A percentile compares a stretch with the other conserved stretches of the same genome.
Conservation (phyloP, 2,113 vertebrate species). For the Oenanthe oenanthe region DNA sequence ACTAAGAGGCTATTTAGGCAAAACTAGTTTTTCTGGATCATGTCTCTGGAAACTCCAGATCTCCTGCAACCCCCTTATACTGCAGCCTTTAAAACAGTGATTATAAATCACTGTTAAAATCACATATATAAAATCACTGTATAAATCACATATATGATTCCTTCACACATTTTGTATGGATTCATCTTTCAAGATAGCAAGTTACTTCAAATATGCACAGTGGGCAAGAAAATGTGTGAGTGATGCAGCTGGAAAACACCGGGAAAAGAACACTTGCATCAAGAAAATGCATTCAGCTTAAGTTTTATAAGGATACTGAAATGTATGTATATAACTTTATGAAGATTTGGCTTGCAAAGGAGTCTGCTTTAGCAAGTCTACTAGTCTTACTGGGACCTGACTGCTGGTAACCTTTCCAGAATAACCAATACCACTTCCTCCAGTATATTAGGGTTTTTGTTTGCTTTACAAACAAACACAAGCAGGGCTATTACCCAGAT, state of each 20-base stretch:
- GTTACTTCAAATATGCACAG: neutral
- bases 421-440: neutral
- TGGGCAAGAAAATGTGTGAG: neutral
- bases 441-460: neutral
- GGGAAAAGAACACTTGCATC: neutral
- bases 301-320: neutral
- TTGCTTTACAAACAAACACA: neutral
- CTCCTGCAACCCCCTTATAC: neutral
- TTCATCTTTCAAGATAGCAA: neutral
- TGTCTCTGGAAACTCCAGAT: rapidly evolving
- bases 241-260: neutral
- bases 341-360: neutral
- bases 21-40: neutral
- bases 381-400: neutral
- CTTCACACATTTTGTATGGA: neutral
- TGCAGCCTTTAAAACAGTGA: neutral
- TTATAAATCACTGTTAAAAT: too few relatives aligned
- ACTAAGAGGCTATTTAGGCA: neutral
- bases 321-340: rapidly evolving
- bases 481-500: neutral
- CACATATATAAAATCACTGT: too few relatives aligned
- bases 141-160: neutral
- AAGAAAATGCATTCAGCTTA: neutral
- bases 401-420: neutral
- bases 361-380: neutral